Evolutionary conservation across 2,888 invertebrate species (phyloP).

Genomic region (Drosophila monieri): DNA sequence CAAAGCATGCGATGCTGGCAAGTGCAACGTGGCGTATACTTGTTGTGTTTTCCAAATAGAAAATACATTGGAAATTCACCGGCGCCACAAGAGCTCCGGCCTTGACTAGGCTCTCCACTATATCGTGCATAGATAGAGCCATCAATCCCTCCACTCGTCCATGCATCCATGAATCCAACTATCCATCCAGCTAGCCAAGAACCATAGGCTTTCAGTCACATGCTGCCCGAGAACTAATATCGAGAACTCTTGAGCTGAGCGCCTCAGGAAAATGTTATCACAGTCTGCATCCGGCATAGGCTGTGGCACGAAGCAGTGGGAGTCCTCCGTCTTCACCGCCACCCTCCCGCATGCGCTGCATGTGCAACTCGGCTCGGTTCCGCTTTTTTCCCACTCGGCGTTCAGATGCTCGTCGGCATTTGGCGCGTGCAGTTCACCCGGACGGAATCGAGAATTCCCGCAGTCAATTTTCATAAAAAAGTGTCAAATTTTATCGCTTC

Average conservation of each 20-base stretch:
- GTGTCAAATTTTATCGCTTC: constrained; percentile 17
- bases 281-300: constrained; percentile 73
- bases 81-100: constrained; percentile 30
- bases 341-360: constrained; percentile 20
- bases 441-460: constrained; percentile 20
- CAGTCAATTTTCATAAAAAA: constrained; percentile 13
- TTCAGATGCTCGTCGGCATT: constrained; percentile 76
- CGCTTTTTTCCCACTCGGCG: constrained; percentile 41
- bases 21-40: constrained; percentile 55
- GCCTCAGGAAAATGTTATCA: constrained; percentile 75
- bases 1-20: constrained; percentile 57
- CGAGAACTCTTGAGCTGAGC: constrained; percentile 33
- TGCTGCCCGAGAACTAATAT: constrained; percentile 30
- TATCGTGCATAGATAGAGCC: neutral
- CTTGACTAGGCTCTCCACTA: constrained; percentile 20
- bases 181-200: constrained; percentile 1
- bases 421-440: constrained; percentile 69
- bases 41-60: constrained; percentile 36
- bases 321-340: neutral
- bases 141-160: constrained; percentile 4
- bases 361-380: constrained; percentile 36
- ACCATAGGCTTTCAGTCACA: constrained; percentile 26
- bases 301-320: constrained; percentile 17
- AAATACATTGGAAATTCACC: constrained; percentile 32
- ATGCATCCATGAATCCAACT: constrained; percentile 5